These are phyloP conservation scores for Centroberyx gerrardi DNA, from an alignment of 2,797 vertebrate genomes.

Conservation along the genomic window DNA sequence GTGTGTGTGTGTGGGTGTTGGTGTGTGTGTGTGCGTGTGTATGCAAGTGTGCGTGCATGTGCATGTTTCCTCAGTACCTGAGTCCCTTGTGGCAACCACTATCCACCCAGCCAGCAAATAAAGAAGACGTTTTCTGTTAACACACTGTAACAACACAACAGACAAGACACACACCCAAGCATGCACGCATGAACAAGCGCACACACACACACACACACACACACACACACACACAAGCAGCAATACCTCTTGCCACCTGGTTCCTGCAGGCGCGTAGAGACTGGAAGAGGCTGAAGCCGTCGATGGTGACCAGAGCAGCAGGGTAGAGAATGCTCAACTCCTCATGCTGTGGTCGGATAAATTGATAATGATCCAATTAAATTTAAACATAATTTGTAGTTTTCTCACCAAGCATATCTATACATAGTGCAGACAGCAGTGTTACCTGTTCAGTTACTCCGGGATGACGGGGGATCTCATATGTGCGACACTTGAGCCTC, in stretches of 20 bases:
- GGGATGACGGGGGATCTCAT: slow-evolving; percentile 96
- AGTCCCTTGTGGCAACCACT: slow-evolving; percentile 53
- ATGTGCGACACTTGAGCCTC: slow-evolving; percentile 97
- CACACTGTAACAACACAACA: not conserved
- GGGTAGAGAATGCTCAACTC: slow-evolving; percentile 97
- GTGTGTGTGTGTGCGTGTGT: too few relatives aligned
- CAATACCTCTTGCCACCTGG: slow-evolving; percentile 96
- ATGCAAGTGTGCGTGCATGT: not conserved
- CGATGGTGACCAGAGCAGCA: slow-evolving; percentile 95
- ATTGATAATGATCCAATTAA: not conserved
- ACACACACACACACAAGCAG: not conserved
- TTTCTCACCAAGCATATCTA: not conserved
- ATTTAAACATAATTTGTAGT: not conserved
- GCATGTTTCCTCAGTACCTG: slow-evolving; percentile 54
- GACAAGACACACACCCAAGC: not conserved
- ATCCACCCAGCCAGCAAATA: slow-evolving; percentile 55
- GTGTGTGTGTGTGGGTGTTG: too few relatives aligned
- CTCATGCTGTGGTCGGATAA: slow-evolving; percentile 89
- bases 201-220: not conserved
- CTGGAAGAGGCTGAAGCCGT: slow-evolving; percentile 99
- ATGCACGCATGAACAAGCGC: too few relatives aligned
- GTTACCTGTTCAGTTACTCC: slow-evolving; percentile 96
- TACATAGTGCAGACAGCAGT: not conserved
- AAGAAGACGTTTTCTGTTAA: slow-evolving; percentile 49
- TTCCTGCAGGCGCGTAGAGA: slow-evolving; percentile 98